Conservation (phyloP, 2,113 vertebrate genomes). For the Phrynocephalus versicolor region DNA sequence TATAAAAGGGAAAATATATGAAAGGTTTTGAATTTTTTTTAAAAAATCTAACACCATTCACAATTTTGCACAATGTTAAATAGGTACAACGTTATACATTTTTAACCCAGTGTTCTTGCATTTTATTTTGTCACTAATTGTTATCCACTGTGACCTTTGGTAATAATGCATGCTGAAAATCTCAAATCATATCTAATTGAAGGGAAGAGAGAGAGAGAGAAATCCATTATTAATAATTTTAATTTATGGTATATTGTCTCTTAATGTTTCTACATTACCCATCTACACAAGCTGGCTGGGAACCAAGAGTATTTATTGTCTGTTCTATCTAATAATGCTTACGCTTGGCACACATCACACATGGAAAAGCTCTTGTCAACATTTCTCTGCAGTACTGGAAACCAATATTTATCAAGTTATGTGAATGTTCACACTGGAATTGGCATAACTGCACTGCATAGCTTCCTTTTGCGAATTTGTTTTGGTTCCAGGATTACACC, state of each 20-base stretch:
- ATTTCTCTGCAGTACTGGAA: conserved; percentile 15
- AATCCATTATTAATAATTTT: background rate
- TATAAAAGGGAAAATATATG: background rate
- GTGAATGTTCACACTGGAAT: background rate
- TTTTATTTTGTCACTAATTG: background rate
- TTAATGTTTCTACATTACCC: conserved; percentile 10
- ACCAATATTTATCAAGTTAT: background rate
- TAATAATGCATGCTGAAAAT: background rate
- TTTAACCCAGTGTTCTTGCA: background rate
- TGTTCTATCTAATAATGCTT: conserved; percentile 31
- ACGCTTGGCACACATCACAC: background rate
- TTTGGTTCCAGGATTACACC: background rate
- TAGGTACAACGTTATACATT: background rate
- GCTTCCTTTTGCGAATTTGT: background rate
- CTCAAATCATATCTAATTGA: background rate
- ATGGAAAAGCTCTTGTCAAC: conserved; percentile 11
- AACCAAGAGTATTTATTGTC: background rate
- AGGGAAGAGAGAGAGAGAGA: background rate
- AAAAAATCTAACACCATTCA: background rate
- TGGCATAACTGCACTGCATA: conserved; percentile 1
- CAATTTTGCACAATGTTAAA: background rate
- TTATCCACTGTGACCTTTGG: background rate
- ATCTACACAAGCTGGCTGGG: conserved; percentile 10
- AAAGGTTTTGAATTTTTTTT: too few relatives aligned
- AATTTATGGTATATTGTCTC: background rate